Evolutionary conservation across 2,888 invertebrate species (phyloP).

Genomic region (Argyresthia albistria): DNA sequence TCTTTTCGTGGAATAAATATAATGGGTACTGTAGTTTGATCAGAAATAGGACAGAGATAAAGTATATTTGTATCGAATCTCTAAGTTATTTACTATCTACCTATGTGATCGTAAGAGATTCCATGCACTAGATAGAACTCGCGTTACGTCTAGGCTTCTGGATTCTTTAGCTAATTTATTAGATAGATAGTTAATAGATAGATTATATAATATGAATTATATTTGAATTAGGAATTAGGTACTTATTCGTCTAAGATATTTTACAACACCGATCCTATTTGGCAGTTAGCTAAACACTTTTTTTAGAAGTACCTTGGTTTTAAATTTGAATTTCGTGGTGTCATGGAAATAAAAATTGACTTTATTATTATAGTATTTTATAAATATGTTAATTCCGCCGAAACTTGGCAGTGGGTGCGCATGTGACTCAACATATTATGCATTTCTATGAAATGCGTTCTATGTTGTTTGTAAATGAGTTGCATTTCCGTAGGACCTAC

Average conservation of each 20-base stretch:
- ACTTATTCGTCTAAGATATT: constrained; percentile 54
- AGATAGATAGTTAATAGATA: too few relatives aligned
- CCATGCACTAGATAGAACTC: constrained; percentile 37
- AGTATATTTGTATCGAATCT: constrained; percentile 10
- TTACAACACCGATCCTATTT: constrained; percentile 64
- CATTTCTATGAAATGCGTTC: too few relatives aligned
- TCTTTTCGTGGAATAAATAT: too few relatives aligned
- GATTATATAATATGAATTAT: constrained; percentile 31
- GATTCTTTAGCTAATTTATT: neutral
- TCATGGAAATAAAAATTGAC: constrained; percentile 51
- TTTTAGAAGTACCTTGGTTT: constrained; percentile 25
- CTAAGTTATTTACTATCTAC: constrained; percentile 22
- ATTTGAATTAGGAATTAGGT: constrained; percentile 25
- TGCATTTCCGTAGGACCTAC: too few relatives aligned
- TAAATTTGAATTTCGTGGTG: constrained; percentile 9
- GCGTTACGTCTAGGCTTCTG: constrained; percentile 19
- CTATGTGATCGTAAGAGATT: constrained; percentile 38
- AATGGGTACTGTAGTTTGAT: too few relatives aligned
- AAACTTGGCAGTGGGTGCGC: too few relatives aligned
- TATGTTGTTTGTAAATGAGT: too few relatives aligned
- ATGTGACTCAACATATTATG: too few relatives aligned
- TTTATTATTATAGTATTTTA: constrained; percentile 14
- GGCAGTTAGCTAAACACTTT: constrained; percentile 63
- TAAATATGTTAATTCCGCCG: neutral
- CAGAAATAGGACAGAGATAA: neutral